Base-by-base conservation (phyloP, 1,140 invertebrate species). In the Saccostrea cuccullata region DNA sequence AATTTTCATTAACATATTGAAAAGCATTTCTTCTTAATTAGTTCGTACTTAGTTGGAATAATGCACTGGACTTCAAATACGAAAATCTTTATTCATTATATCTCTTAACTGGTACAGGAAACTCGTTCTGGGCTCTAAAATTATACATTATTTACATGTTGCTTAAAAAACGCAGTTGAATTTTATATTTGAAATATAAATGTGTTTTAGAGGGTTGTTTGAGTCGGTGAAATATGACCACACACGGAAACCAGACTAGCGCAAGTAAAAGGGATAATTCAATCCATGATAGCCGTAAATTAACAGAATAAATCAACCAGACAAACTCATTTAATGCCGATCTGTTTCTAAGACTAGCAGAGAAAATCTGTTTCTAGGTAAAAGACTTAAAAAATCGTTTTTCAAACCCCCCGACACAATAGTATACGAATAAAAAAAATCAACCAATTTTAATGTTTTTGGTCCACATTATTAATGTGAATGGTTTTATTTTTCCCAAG, bases 241-340 rank as follows among this genome's bases (percentile, higher is more conserved):
- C 70, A 73, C 70, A 73, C 70, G 70, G 70, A 36, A 73, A 73
- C 70, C 70, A 73, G 70, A 73, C 26, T 73, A 3, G 26, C 30
- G 70, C 23, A 73, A 30, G 26, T 30, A 73, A 73, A 73, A 73
- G 23, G 70, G 70, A 73, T 73, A 73, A 73, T 73, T 73, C 70
- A 73, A 73, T 36, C 30, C 70, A 73, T 30, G 70, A 73, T 30
- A 73, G 70, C 70, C 30, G 26, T 73, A 36, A 73, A 73, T 73
- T 73, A 73, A 73, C 70, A 26, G 26, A 73, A 73, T 73, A 73
- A 73, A 73, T 73, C 70, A 73, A 73, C 70, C 70, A 73, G 26
- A 73, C 23, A 4, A 73, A 73, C 70, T 36, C 23, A 73, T 73
- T 73, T 73, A 30, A 73, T 73, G 70, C 70, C 70, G 70, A 73